Conservation (phyloP, 2,113 vertebrate genomes). For the Pantherophis guttatus region DNA sequence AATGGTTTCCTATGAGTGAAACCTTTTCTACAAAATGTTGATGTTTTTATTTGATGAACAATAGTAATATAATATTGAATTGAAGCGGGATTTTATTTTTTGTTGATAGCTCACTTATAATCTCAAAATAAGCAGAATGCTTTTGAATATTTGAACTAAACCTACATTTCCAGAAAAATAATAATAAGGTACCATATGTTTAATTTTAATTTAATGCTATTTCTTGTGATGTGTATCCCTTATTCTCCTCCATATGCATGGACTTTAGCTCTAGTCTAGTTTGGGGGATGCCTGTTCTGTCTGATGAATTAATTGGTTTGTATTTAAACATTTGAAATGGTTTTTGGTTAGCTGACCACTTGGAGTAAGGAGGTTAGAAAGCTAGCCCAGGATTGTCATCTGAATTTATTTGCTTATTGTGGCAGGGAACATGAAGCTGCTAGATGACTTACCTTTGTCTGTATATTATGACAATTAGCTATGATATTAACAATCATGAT, state of each 20-base stretch:
- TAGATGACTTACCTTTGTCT: neutral
- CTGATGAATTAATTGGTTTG: neutral
- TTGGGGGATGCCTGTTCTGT: neutral
- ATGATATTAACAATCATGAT: neutral
- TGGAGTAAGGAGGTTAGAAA: neutral
- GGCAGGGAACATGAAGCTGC: neutral
- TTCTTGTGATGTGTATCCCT: neutral
- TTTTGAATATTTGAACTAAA: neutral
- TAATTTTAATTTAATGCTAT: neutral
- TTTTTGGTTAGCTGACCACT: neutral
- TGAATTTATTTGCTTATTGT: neutral
- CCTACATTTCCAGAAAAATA: neutral
- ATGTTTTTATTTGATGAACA: neutral
- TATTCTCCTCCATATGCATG: neutral
- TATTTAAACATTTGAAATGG: neutral
- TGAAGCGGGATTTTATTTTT: neutral
- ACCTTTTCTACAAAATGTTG: neutral
- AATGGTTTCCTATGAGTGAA: conserved; percentile 10
- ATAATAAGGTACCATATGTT: neutral
- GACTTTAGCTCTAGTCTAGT: neutral
- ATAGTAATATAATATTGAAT: neutral
- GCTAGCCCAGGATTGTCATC: neutral
- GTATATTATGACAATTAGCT: neutral
- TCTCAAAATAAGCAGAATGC: neutral
- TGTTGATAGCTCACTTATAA: neutral